A percentile compares a stretch with the other conserved stretches of the same genome.
phyloP scores from a whole-genome alignment of 1,140 invertebrate genomes.

The Cardiocondyla obscurior region DNA sequence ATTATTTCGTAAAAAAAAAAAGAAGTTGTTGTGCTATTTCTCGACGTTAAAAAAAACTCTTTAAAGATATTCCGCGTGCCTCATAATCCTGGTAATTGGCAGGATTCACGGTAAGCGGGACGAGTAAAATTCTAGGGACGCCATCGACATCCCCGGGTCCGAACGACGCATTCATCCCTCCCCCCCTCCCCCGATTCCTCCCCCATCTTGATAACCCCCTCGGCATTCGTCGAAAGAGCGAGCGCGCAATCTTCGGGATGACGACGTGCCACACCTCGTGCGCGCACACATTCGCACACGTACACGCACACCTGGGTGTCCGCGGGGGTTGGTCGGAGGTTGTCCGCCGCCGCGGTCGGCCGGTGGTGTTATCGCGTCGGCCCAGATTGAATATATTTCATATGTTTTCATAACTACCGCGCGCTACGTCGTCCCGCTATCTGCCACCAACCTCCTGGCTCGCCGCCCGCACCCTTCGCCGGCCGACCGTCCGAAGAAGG shows the following conservation, averaged over 20 bases:
- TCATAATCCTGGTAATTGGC: not conserved
- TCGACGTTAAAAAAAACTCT: not conserved
- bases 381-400: conserved; percentile 85
- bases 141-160: not conserved
- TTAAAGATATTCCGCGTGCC: not conserved
- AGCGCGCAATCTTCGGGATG: conserved; percentile 50
- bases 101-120: not conserved
- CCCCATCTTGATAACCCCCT: conserved; percentile 38
- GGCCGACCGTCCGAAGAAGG: not conserved
- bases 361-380: conserved; percentile 79
- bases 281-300: not conserved
- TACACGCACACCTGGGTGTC: not conserved
- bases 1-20: not conserved
- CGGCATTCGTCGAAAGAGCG: conserved; percentile 54
- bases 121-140: conserved; percentile 7
- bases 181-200: not conserved
- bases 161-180: conserved; percentile 1
- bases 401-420: conserved; percentile 84
- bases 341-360: conserved; percentile 68
- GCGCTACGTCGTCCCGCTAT: conserved; percentile 74
- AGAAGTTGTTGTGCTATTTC: not conserved
- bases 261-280: not conserved
- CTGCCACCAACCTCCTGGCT: conserved; percentile 61
- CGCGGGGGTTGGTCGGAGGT: conserved; percentile 2
- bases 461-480: conserved; percentile 35